Base-by-base conservation (phyloP, 2,888 invertebrate species). In the Troides helena region DNA sequence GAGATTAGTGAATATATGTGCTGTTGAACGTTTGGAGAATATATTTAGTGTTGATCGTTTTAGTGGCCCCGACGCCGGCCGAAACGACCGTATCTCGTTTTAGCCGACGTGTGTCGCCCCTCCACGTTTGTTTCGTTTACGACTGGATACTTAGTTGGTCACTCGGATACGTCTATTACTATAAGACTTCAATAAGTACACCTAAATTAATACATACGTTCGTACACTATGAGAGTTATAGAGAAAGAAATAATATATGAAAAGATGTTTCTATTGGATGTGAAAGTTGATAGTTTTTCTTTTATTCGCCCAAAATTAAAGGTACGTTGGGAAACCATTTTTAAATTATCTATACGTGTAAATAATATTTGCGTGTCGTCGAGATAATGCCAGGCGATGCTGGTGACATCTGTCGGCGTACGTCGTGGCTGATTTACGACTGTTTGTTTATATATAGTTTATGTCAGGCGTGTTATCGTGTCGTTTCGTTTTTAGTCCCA, bases 1-100 rank as follows among this genome's bases (percentile, higher is more conserved):
- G 87, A 88, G 86, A 87, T 87, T 90, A 91, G 91, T 91, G 92
- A 89, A 90, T 92, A 91, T 91, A 92, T 89, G 90, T 91, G 90
- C 89, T 92, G 92, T 92, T 92, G 92, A 92, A 92, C 87, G 92
- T 92, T 92, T 82, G 86, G 87, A 91, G 87, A 85, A 85, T 88
- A 91, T 88, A 85, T 89, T 86, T 90, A 89, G 91, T 90, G 91
- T 92, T 91, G 88, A 88, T 85, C 80, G 86, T 85, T 79, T 76
- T 72, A 74, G 74, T 69, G 71, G 65, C 71, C 71, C 69, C 69
- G 69, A 78, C 80, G 81, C 77, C 80, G 81, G 76, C 76, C 77
- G 81, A 69, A 74, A 74, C 75, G 77, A 74, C 76, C 74, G 53
- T 66, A 67, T 18, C 75, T 76, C 76, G 77, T 74, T 72, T 71